Evolutionary conservation across 2,888 invertebrate genomes (phyloP), one percentile per base, ranked within the genome.

Genomic region (Caenorhabditis uteleia): DNA sequence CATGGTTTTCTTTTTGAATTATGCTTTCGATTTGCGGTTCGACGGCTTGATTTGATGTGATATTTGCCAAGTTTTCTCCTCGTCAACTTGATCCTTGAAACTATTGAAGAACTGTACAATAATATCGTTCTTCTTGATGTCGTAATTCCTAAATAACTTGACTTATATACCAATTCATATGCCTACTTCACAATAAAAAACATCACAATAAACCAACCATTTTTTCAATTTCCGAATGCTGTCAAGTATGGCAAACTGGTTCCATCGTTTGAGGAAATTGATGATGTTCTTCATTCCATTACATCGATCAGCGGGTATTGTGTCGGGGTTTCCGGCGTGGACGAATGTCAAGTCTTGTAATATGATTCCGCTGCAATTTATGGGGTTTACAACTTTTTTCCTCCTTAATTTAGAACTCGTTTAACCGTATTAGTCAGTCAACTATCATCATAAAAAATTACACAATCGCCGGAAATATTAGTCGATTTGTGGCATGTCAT

Each of bases 271-370:
- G 12, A 93, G 92, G 85, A 97, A 98, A 85, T 95, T 95, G 50
- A 95, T 91, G 80, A 87, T 85, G 44, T 80, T 74, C 47, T 84
- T 82, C 44, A 79, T 80, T 57, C 91, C 91, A 79, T 94, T 92
- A 42, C 67, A 65, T 12, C 57, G 58, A 38, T 75, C 70, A 20
- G 72, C 54, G 10, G 89, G 89, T 74, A 95, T 86, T 68, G 90
- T 88, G 84, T 97, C 93, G 61, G 89, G 91, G 86, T 97, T 98
- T 43, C 97, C 98, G 83, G 95, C 93, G 86, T 98, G 93, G 44
- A 98, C 94, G 85, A 98, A 98, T 16, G 98, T 98, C 84, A 98
- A 88, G 87, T 98, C 98, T 89, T 98, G 97, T 46, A 98, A 88
- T 70, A 98, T 94, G 74, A 98, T 88, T 64, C 97, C 97, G 83